These are phyloP conservation scores for Eurytoma californica DNA, from an alignment of 2,888 invertebrate genomes.

Conservation along the genomic window DNA sequence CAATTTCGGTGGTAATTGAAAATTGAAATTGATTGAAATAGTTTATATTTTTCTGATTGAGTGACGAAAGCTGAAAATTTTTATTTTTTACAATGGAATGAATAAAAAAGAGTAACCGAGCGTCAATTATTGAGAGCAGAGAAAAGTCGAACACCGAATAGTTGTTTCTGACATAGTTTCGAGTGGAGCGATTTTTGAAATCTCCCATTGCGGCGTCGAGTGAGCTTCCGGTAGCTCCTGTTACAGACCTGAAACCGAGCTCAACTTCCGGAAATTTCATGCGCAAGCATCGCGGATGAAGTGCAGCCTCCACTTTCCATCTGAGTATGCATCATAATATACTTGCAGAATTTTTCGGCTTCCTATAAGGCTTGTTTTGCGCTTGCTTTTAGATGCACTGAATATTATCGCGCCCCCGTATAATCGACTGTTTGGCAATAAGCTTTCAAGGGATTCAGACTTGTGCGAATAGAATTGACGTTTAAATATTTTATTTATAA, in stretches of 20 bases:
- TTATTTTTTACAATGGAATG: not conserved
- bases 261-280: conserved; percentile 39
- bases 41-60: too few relatives aligned
- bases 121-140: not conserved
- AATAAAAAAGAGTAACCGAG: not conserved
- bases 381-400: not conserved
- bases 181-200: not conserved
- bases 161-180: not conserved
- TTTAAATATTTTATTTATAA: too few relatives aligned
- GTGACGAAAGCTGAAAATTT: not conserved
- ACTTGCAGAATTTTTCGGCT: not conserved
- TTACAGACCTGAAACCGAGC: conserved; percentile 39
- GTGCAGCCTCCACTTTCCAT: not conserved
- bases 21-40: too few relatives aligned
- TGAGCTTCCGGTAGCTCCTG: conserved; percentile 6
- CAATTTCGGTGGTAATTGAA: too few relatives aligned
- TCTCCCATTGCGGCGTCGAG: conserved; percentile 14
- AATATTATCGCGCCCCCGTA: too few relatives aligned
- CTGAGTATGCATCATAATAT: not conserved
- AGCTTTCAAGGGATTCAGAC: too few relatives aligned
- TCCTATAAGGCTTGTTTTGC: not conserved
- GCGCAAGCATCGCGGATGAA: conserved; percentile 16
- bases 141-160: not conserved
- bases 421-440: too few relatives aligned
- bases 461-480: too few relatives aligned